Base-by-base conservation (phyloP, 2,888 invertebrate genomes). In the Epistrophe grossulariae region DNA sequence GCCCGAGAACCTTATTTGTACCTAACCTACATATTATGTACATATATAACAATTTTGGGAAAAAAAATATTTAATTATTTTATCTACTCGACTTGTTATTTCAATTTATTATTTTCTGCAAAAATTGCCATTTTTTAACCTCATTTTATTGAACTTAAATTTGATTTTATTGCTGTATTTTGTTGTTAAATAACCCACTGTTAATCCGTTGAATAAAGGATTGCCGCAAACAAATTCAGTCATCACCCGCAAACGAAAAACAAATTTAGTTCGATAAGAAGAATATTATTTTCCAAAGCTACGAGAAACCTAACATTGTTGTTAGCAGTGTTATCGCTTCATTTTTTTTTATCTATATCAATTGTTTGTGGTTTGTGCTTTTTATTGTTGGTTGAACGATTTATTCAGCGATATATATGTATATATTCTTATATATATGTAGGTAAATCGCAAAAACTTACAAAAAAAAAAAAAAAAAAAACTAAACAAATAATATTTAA, bases 281-380 rank as follows among this genome's bases (percentile, higher is more conserved):
- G 19, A 45, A 40, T 72, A 77, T 77, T 28, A 59, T 77, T 77
- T 76, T 82, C 57, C 45, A 48, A 82, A 82, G n/a, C n/a, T n/a
- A 24, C 45, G 0, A 28, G 38, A 17, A n/a, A 45, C 72, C 77
- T 77, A 55, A 52, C 57, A 77, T 64, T 70, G 55, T 76, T 81
- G 70, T 57, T 52, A 40, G 77, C 38, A 57, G 64, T 24, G 24
- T 77, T 77, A 35, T 66, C 40, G 28, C 13, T 50, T 76, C 7
- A 52, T 59, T 40, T 55, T 55, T 55, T 19, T 31, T 15, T 71
- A 19, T 45, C 31, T 17, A 64, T 76, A 45, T 76, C 70, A 76
- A 71, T 82, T 71, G 38, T 64, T 82, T 72, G 77, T 71, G 77
- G 82, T 77, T 43, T 59, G 55, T 57, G 71, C 59, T 72, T 62